Conservation (phyloP, 2,888 invertebrate species). For the Tetranychus truncatus region DNA sequence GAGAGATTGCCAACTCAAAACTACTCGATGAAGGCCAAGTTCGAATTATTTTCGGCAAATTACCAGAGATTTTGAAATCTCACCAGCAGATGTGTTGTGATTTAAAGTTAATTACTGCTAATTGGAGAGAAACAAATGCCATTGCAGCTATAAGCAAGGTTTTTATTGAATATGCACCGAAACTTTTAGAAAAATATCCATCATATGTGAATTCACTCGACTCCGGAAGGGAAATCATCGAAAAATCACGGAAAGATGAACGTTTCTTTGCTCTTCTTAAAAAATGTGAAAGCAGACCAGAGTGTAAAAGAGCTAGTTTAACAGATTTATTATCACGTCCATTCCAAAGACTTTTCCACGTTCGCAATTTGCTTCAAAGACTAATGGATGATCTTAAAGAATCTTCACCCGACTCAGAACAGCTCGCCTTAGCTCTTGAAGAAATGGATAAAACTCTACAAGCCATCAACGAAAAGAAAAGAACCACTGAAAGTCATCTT, state of each 20-base stretch:
- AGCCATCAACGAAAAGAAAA: conserved; percentile 91
- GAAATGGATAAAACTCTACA: conserved; percentile 61
- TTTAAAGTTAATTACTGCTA: conserved; percentile 45
- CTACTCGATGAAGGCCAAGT: conserved; percentile 74
- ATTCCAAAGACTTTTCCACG: conserved; percentile 89
- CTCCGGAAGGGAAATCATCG: conserved; percentile 79
- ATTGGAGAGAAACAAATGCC: conserved; percentile 52
- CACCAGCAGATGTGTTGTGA: conserved; percentile 52
- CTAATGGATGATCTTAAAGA: conserved; percentile 73
- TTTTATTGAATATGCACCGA: conserved; percentile 36
- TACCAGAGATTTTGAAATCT: conserved; percentile 80
- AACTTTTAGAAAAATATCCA: conserved; percentile 75
- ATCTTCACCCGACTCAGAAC: conserved; percentile 65
- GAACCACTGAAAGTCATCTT: conserved; percentile 84
- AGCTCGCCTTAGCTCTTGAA: conserved; percentile 64
- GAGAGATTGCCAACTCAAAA: conserved; percentile 32
- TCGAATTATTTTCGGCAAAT: conserved; percentile 83
- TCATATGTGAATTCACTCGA: conserved; percentile 97
- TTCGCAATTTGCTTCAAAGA: conserved; percentile 82
- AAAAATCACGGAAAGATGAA: conserved; percentile 72
- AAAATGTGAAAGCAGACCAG: conserved; percentile 47
- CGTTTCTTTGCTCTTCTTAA: conserved; percentile 95
- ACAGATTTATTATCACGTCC: conserved; percentile 91
- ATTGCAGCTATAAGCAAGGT: conserved; percentile 45
- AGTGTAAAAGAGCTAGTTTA: conserved; percentile 85